Evolutionary conservation across 1,140 invertebrate species (phyloP), one percentile per base, ranked within the genome.

Genomic region (Homarus americanus): DNA sequence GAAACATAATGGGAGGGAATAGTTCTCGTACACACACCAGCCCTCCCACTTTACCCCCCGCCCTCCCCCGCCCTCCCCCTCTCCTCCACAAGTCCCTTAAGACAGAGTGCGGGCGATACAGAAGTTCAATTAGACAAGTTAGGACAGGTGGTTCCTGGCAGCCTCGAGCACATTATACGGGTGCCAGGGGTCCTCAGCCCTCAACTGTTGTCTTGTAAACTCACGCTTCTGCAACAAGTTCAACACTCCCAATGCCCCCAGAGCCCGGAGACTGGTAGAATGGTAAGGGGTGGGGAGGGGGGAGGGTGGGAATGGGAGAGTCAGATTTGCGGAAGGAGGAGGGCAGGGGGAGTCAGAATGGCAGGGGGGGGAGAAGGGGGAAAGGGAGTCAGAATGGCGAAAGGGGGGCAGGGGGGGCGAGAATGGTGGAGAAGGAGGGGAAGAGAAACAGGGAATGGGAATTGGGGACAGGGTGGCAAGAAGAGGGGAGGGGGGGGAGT

Each of bases 281-380:
- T 32, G 15, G n/a, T n/a, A n/a, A 58, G 53, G 53, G 4, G 53
- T 4, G 4, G 53, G 20, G 32, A 38, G n/a, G 75, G 28, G 38
- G 24, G 40, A 78, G 75, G 24, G 75, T 24, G 38, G 24, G 75
- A 41, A 38, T 41, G 75, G 24, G 75, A 78, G 75, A 41, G 75
- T n/a, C 17, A 76, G 73, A 76, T 15, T 24, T 15, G 28, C 17
- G 28, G 73, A 76, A 34, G 38, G 73, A 76, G 73, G 38, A 34
- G 38, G 73, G 38, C 32, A 76, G 73, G 38, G 73, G 38, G 73
- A 76, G 73, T 36, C 32, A 76, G 73, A 76, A 34, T 36, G 73
- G 38, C 32, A 76, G 73, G 38, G 73, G 38, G 73, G 38, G 73
- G 38, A 34, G 38, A 34, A 76, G 73, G 38, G 73, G 38, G 73